A percentile compares a stretch with the other conserved stretches of the same genome.
phyloP scores from a whole-genome alignment of 1,140 invertebrate genomes.

The Carposina sasakii region DNA sequence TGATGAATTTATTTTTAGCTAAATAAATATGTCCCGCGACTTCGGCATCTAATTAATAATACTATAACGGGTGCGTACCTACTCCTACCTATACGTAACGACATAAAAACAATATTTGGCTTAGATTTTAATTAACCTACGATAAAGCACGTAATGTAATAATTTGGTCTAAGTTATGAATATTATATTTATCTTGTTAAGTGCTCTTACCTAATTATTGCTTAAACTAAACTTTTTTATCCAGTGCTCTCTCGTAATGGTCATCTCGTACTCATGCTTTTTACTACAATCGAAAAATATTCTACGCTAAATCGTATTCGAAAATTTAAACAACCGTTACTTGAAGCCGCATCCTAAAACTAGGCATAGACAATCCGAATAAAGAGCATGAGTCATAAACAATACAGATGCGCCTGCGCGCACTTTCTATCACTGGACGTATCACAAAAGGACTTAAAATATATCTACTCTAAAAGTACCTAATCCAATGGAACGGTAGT shows the following conservation, averaged over 20 bases:
- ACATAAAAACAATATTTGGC: conserved; percentile 70
- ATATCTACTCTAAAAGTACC: conserved; percentile 63
- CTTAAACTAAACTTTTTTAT: conserved; percentile 55
- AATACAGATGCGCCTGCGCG: conserved; percentile 13
- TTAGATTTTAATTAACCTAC: conserved; percentile 70
- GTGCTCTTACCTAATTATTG: conserved; percentile 69
- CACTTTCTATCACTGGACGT: conserved; percentile 57
- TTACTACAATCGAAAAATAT: no score
- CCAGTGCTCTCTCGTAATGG: conserved; percentile 51
- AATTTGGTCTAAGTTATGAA: conserved; percentile 72
- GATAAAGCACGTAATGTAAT: conserved; percentile 68
- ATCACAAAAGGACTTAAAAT: conserved; percentile 64
- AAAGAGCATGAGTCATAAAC: conserved; percentile 35
- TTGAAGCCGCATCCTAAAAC: no score
- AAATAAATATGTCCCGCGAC: conserved; percentile 56
- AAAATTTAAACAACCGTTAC: no score
- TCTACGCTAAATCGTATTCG: no score
- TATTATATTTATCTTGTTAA: conserved; percentile 63
- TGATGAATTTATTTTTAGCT: conserved; percentile 26
- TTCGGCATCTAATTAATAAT: conserved; percentile 56
- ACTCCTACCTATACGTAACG: conserved; percentile 53
- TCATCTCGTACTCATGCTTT: conserved; percentile 51
- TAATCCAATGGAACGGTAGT: conserved; percentile 69
- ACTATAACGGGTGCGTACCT: conserved; percentile 60
- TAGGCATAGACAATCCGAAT: no score